Evolutionary conservation across 2,888 invertebrate genomes (phyloP), one percentile per base, ranked within the genome.

Genomic region (Polyommatus iphigenia): DNA sequence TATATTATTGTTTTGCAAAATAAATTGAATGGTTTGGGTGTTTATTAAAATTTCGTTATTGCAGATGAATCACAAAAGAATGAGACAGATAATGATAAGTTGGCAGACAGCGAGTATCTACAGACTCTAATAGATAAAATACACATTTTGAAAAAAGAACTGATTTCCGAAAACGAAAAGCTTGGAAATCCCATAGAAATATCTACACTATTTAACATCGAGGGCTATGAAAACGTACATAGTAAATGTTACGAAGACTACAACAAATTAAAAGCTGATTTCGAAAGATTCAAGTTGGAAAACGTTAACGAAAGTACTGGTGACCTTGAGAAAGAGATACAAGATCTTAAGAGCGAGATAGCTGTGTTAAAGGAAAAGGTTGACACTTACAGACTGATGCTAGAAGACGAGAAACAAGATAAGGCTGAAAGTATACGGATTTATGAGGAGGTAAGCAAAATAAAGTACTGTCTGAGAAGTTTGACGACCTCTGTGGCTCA

Each of bases 341-440:
- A 91, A 41, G 89, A 94, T 78, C 90, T 96, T 82, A 95, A 94
- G 85, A 92, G 92, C 5, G 96, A 97, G 86, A 94, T 96, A 79
- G 94, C 91, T 72, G 95, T 96, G 77, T 87, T 97, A 78, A 96
- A 96, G 83, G 96, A 97, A 80, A 96, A 96, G 83, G 90, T 96
- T 71, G 95, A 96, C 76, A 95, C 95, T 1, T 93, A 96, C 7
- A 95, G 94, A 81, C 88, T 94, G 79, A 95, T 97, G 85, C 88
- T 96, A 76, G 95, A 96, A 32, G 95, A 96, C 80, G 95, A 95
- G 80, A 96, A 96, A 83, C 93, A 94, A 76, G 96, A 96, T 80
- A 94, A 96, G 76, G 95, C 95, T 80, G 93, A 95, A 78, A 95
- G 95, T 80, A 83, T 95, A 76, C 96, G 95, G 79, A 91, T 95